Conservation (phyloP, 1,140 invertebrate species). For the Drosophila erecta region DNA sequence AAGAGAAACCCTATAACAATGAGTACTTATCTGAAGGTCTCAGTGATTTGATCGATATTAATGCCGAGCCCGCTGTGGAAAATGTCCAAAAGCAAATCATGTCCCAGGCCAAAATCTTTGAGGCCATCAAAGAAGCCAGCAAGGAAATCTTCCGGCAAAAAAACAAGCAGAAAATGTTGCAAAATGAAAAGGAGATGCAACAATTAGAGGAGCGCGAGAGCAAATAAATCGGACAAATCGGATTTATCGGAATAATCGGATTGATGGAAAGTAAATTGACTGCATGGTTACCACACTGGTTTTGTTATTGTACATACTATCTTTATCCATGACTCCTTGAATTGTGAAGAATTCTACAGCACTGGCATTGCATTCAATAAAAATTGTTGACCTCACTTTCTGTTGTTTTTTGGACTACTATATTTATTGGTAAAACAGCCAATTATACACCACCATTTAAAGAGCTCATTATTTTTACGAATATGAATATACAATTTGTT, state of each 20-base stretch:
- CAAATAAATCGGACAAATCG: conserved; percentile 51
- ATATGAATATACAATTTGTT: not conserved
- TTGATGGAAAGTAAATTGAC: conserved; percentile 1
- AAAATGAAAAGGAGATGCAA: conserved; percentile 50
- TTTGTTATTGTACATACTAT: conserved; percentile 51
- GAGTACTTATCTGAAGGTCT: conserved; percentile 86
- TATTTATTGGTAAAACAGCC: too few relatives aligned
- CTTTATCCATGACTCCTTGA: conserved; percentile 22
- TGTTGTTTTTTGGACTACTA: too few relatives aligned
- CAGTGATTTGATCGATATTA: conserved; percentile 87
- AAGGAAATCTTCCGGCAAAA: conserved; percentile 87
- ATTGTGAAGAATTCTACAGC: conserved; percentile 32
- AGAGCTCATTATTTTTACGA: not conserved
- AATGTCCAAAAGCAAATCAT: conserved; percentile 90
- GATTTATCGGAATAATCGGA: not conserved
- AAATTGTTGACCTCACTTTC: conserved; percentile 52
- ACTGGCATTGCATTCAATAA: conserved; percentile 68
- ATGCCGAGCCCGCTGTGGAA: conserved; percentile 89
- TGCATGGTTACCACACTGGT: conserved; percentile 32
- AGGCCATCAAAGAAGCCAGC: conserved; percentile 90
- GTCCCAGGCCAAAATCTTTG: conserved; percentile 91
- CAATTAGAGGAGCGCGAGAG: conserved; percentile 52
- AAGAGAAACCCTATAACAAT: conserved; percentile 73
- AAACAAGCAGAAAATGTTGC: conserved; percentile 70
- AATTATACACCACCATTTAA: not conserved